These are phyloP conservation scores for Heliconius hortense DNA, from an alignment of 2,888 invertebrate species.

Conservation along the genomic window DNA sequence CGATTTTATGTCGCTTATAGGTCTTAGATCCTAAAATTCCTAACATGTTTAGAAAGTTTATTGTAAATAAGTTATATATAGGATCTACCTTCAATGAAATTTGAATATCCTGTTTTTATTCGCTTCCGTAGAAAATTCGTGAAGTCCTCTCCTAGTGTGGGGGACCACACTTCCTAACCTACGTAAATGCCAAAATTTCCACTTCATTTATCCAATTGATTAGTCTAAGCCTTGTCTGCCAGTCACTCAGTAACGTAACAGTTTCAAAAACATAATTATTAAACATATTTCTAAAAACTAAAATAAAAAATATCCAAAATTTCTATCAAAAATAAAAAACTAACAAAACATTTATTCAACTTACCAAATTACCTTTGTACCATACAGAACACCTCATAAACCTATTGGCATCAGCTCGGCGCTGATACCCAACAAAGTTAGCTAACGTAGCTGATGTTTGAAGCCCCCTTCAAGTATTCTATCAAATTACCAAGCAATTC, in stretches of 20 bases:
- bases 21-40: no score
- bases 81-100: no score
- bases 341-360: no score
- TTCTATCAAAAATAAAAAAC: background rate
- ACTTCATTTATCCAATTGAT: no score
- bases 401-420: conserved; percentile 40
- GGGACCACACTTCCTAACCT: no score
- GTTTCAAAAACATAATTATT: no score
- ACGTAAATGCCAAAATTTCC: no score
- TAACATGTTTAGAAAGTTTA: no score
- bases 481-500: conserved; percentile 23
- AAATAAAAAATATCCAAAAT: background rate
- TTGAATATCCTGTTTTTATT: background rate
- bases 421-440: conserved; percentile 36
- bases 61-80: no score
- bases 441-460: conserved; percentile 33
- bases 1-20: no score
- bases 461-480: conserved; percentile 41
- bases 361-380: conserved; percentile 13
- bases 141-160: background rate
- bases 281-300: background rate
- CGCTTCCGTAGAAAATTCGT: background rate
- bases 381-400: conserved; percentile 30
- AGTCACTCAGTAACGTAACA: background rate
- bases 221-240: no score